Evolutionary conservation across 92 coral and sea anemone genomes (phyloP).

Genomic region (Paramuricea clavata): DNA sequence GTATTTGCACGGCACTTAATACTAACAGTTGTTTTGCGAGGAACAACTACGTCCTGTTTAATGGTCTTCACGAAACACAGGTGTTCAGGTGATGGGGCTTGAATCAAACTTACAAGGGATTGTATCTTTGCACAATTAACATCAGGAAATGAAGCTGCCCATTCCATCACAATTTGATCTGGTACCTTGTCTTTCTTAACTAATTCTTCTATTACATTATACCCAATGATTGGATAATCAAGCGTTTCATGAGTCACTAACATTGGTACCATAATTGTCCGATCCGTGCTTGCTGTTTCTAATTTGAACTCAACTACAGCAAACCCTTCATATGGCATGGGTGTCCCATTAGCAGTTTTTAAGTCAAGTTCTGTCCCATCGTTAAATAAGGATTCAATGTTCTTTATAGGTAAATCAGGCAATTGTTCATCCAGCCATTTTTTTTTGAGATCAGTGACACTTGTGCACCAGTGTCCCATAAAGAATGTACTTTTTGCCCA

Average conservation of each 20-base stretch:
- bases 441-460: slow-evolving; percentile 42
- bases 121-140: too few species aligned
- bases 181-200: slow-evolving; percentile 27
- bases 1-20: slow-evolving; percentile 50
- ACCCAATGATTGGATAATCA: slow-evolving; percentile 45
- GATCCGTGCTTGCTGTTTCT: slow-evolving; percentile 32
- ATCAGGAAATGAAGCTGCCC: slow-evolving; percentile 34
- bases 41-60: slow-evolving; percentile 21
- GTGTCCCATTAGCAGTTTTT: too few species aligned
- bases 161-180: slow-evolving; percentile 16
- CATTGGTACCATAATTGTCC: too few species aligned
- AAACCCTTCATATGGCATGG: slow-evolving; percentile 37
- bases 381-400: too few species aligned
- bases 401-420: slow-evolving; percentile 31
- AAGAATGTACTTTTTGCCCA: slow-evolving; percentile 35
- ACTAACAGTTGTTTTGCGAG: slow-evolving; percentile 6
- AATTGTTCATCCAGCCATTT: slow-evolving; percentile 37
- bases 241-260: too few species aligned
- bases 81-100: slow-evolving; percentile 29
- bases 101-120: too few species aligned
- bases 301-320: slow-evolving; percentile 32
- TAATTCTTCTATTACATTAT: slow-evolving; percentile 66
- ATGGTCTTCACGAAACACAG: slow-evolving; percentile 33
- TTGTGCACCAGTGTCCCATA: slow-evolving; percentile 48
- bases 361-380: too few species aligned